Conservation (phyloP, 2,113 vertebrate genomes). For the Psephotus haematonotus region DNA sequence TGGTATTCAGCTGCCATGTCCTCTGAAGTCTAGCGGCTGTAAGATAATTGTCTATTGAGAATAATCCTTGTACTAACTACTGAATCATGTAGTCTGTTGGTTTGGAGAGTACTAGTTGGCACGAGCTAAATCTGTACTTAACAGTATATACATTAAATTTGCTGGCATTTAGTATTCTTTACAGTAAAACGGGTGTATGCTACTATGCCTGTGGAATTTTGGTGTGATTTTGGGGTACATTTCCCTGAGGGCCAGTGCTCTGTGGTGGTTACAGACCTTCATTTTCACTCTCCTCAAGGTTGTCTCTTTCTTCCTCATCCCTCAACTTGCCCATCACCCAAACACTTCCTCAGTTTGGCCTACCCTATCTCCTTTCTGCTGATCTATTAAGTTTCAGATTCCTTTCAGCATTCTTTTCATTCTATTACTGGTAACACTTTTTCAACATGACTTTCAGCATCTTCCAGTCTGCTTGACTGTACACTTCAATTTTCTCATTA, state of each 20-base stretch:
- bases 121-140: background rate
- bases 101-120: background rate
- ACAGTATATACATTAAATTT: background rate
- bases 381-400: background rate
- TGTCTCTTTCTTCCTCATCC: background rate
- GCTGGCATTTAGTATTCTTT: background rate
- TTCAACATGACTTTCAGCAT: background rate
- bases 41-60: background rate
- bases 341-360: background rate
- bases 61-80: background rate
- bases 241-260: background rate
- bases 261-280: background rate
- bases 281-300: background rate
- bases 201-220: background rate
- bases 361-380: background rate
- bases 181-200: background rate
- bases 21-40: background rate
- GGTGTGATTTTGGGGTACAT: background rate
- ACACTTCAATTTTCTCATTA: background rate
- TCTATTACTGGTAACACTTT: background rate
- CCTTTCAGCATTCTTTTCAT: background rate
- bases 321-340: accelerated
- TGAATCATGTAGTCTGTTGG: background rate
- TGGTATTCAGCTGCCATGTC: background rate
- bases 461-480: background rate